Evolutionary conservation across 1,140 invertebrate genomes (phyloP).

Genomic region (silkworm (Bombyx mori)): DNA sequence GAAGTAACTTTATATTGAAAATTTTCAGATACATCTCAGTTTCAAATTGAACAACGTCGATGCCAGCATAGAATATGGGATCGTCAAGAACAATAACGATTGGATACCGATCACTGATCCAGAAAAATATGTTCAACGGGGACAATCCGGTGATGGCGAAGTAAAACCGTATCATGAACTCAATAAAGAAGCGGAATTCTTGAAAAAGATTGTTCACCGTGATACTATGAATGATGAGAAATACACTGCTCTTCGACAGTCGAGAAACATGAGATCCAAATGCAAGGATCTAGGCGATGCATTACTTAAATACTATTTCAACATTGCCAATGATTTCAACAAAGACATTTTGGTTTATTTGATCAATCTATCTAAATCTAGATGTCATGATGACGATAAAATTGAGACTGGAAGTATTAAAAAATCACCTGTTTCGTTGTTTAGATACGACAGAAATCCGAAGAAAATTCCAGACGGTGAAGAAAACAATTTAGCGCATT

Average conservation of each 20-base stretch:
- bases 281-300: neutral
- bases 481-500: neutral
- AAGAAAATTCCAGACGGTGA: neutral
- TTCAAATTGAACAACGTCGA: too few relatives aligned
- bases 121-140: too few relatives aligned
- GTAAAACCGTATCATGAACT: too few relatives aligned
- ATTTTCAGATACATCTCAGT: too few relatives aligned
- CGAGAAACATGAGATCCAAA: neutral
- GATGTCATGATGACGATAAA: neutral
- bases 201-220: too few relatives aligned
- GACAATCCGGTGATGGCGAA: too few relatives aligned
- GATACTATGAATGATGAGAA: too few relatives aligned
- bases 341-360: constrained; percentile 2
- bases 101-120: too few relatives aligned
- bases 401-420: neutral
- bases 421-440: neutral
- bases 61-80: too few relatives aligned
- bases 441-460: neutral
- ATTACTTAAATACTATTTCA: constrained; percentile 3
- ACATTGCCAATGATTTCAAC: constrained; percentile 1
- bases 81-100: too few relatives aligned
- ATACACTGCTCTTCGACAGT: neutral
- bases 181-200: too few relatives aligned
- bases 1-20: too few relatives aligned
- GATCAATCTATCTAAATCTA: constrained; percentile 6